Percentiles rank a stretch among this genome's conserved stretches.
Conservation (phyloP, 2,113 vertebrate species). For the Nibea albiflora region DNA sequence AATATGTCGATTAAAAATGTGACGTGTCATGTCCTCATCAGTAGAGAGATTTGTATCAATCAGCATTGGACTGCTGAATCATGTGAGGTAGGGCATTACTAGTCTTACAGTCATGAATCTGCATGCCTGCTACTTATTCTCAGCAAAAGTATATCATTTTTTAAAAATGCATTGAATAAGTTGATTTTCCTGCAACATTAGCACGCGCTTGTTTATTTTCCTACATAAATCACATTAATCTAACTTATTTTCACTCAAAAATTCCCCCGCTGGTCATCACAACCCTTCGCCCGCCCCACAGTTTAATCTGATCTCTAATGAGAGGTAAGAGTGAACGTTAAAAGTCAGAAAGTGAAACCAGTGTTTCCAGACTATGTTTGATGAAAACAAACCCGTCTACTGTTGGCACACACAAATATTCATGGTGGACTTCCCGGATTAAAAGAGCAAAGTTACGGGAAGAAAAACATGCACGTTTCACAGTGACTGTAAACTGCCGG, state of each 20-base stretch:
- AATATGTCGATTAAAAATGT: not conserved
- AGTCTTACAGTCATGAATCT: too few relatives aligned
- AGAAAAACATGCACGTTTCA: not conserved
- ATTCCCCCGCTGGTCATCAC: too few relatives aligned
- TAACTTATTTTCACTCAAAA: too few relatives aligned
- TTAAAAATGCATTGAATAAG: not conserved
- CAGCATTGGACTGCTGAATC: not conserved
- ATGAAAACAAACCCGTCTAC: constrained; percentile 19
- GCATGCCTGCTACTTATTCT: not conserved
- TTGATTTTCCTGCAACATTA: not conserved
- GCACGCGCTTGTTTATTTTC: too few relatives aligned
- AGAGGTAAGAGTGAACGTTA: not conserved
- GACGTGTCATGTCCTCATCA: not conserved
- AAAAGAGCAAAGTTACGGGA: not conserved
- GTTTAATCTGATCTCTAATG: too few relatives aligned
- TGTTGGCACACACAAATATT: not conserved
- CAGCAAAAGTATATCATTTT: not conserved
- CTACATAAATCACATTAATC: too few relatives aligned
- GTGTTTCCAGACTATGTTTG: not conserved
- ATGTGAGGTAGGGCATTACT: not conserved
- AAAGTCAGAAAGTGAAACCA: constrained; percentile 15
- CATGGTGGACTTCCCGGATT: not conserved
- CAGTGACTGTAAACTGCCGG: not conserved
- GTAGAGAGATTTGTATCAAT: not conserved
- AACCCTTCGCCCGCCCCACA: too few relatives aligned